phyloP scores from a whole-genome alignment of 1,140 invertebrate species.

The Dendrolimus kikuchii region DNA sequence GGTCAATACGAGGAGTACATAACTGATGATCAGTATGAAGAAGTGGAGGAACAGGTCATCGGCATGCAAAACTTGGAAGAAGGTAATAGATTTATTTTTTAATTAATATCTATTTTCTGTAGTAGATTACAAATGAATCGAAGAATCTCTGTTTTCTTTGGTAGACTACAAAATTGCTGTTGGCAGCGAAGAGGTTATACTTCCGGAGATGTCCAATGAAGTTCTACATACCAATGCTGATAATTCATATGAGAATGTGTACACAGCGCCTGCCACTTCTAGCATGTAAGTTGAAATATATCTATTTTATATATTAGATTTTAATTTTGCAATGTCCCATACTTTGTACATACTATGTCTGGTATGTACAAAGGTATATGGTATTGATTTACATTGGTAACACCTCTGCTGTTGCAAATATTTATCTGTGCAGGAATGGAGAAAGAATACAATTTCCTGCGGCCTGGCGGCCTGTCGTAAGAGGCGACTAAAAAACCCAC shows the following conservation, averaged over 20 bases:
- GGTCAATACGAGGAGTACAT: slow-evolving; percentile 70
- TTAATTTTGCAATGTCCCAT: no score
- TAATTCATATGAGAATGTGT: slow-evolving; percentile 42
- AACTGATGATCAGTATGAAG: slow-evolving; percentile 68
- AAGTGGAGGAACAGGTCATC: slow-evolving; percentile 69
- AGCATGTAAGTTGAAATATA: slow-evolving; percentile 21
- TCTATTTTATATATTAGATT: no score
- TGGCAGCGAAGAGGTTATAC: slow-evolving; percentile 59
- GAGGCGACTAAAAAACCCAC: no score
- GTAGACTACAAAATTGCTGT: slow-evolving; percentile 62
- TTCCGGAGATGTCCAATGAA: slow-evolving; percentile 49
- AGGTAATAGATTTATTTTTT: slow-evolving; percentile 24
- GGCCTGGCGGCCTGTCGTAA: no score
- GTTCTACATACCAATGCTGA: slow-evolving; percentile 29
- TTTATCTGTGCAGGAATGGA: no score
- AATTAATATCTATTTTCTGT: background rate
- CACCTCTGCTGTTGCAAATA: no score
- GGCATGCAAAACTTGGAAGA: slow-evolving; percentile 70
- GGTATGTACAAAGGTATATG: no score
- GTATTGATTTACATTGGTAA: no score
- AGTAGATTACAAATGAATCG: background rate
- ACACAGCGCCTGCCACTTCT: slow-evolving; percentile 37
- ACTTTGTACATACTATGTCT: no score
- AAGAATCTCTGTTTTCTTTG: slow-evolving; percentile 24
- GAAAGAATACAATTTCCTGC: no score